These are phyloP conservation scores for Drosophila vallismaia DNA, from an alignment of 2,888 invertebrate genomes.

Conservation along the genomic window DNA sequence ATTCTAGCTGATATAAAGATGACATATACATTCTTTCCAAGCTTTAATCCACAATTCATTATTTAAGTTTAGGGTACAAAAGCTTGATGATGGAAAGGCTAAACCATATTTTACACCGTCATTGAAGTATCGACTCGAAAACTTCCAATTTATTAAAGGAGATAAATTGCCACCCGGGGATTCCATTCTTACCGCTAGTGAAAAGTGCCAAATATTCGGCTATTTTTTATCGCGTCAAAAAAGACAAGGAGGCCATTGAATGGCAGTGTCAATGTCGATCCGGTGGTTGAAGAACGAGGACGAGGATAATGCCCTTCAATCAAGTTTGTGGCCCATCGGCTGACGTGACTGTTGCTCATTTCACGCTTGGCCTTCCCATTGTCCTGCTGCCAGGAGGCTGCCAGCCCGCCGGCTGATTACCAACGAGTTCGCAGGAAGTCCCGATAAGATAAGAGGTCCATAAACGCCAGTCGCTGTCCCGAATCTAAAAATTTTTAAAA, in stretches of 20 bases:
- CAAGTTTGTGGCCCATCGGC: constrained; percentile 29
- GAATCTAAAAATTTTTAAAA: neutral
- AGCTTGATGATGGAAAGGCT: neutral
- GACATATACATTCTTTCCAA: neutral
- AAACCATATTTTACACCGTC: constrained; percentile 17
- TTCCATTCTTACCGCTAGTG: constrained; percentile 10
- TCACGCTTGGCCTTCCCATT: constrained; percentile 48
- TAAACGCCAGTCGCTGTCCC: constrained; percentile 24
- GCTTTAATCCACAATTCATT: neutral
- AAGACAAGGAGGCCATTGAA: constrained; percentile 19
- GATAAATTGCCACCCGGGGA: constrained; percentile 29
- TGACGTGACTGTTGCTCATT: constrained; percentile 51
- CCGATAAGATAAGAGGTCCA: constrained; percentile 41
- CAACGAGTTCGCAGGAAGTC: constrained; percentile 32
- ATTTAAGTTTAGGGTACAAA: neutral
- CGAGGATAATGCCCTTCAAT: constrained; percentile 34
- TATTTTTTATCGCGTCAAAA: constrained; percentile 38
- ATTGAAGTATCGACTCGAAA: constrained; percentile 26
- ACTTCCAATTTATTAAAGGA: constrained; percentile 41
- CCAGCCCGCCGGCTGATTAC: constrained; percentile 32
- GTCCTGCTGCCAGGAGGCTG: constrained; percentile 23
- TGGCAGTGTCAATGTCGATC: constrained; percentile 29
- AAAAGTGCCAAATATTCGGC: constrained; percentile 18
- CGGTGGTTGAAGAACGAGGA: constrained; percentile 19
- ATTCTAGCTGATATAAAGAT: neutral